Conservation (phyloP, 2,113 vertebrate genomes). For the Pyrgilauda ruficollis region DNA sequence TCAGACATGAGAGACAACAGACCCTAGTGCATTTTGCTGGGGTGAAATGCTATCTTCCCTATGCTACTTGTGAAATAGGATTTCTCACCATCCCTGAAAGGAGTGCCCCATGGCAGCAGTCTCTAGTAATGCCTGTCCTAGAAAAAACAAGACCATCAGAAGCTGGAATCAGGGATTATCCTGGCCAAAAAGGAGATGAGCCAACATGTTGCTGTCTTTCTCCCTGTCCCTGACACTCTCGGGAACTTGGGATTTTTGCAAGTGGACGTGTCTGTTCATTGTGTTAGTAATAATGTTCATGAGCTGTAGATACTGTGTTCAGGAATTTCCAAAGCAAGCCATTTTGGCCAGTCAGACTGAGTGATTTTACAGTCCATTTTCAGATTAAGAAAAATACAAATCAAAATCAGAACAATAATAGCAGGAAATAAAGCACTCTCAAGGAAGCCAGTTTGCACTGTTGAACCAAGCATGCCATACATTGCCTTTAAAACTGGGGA, state of each 20-base stretch:
- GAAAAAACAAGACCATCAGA: background rate
- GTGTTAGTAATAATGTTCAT: background rate
- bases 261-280: background rate
- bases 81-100: slow-evolving; percentile 9
- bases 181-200: background rate
- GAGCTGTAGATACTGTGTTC: background rate
- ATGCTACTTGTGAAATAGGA: background rate
- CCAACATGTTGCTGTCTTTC: background rate
- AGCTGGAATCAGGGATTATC: background rate
- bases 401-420: background rate
- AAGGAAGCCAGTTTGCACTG: background rate
- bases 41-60: background rate
- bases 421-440: background rate
- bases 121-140: background rate
- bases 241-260: background rate
- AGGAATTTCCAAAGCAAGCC: background rate
- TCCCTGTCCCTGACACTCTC: background rate
- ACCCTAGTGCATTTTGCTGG: background rate
- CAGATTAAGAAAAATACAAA: background rate
- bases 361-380: background rate
- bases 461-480: background rate
- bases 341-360: background rate
- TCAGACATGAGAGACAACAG: background rate
- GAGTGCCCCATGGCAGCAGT: background rate
- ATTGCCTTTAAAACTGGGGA: background rate